Evolutionary conservation across 2,888 invertebrate genomes (phyloP).

Genomic region (Polylopha cassiicola): DNA sequence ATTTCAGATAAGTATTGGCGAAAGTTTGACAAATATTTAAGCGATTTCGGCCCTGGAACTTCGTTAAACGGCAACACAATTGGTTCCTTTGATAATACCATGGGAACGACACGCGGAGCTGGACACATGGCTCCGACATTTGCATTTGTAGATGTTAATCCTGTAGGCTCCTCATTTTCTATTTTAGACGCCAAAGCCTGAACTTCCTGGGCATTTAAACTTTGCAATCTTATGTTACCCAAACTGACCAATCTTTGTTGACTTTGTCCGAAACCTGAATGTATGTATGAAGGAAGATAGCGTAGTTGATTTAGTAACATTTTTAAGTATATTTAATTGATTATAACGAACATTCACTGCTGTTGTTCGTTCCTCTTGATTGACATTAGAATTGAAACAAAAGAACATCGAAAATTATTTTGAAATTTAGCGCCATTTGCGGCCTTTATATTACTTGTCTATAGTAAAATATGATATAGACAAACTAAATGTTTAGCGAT

Average conservation of each 20-base stretch:
- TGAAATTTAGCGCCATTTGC: slow-evolving; percentile 36
- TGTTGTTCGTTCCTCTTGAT: slow-evolving; percentile 5
- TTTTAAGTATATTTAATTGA: slow-evolving; percentile 13
- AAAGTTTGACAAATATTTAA: slow-evolving; percentile 76
- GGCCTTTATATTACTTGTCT: neutral
- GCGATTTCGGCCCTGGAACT: slow-evolving; percentile 79
- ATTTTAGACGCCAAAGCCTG: slow-evolving; percentile 22
- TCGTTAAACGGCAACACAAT: slow-evolving; percentile 76
- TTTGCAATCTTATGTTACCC: slow-evolving; percentile 31
- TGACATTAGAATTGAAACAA: slow-evolving; percentile 29
- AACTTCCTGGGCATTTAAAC: slow-evolving; percentile 35
- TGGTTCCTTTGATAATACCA: slow-evolving; percentile 51
- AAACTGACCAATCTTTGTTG: slow-evolving; percentile 33
- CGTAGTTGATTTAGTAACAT: slow-evolving; percentile 49
- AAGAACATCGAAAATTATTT: slow-evolving; percentile 36
- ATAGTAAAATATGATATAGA: slow-evolving; percentile 3
- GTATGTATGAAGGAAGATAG: slow-evolving; percentile 29
- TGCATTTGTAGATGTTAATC: slow-evolving; percentile 24
- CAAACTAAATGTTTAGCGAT: too few relatives aligned
- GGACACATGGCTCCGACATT: slow-evolving; percentile 44
- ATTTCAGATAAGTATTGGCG: slow-evolving; percentile 79
- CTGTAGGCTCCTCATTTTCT: slow-evolving; percentile 15
- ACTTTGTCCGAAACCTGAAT: slow-evolving; percentile 28
- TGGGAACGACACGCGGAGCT: slow-evolving; percentile 45
- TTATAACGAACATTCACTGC: slow-evolving; percentile 6